phyloP scores from a whole-genome alignment of 1,140 invertebrate genomes.

The Cyphomyrmex costatus region DNA sequence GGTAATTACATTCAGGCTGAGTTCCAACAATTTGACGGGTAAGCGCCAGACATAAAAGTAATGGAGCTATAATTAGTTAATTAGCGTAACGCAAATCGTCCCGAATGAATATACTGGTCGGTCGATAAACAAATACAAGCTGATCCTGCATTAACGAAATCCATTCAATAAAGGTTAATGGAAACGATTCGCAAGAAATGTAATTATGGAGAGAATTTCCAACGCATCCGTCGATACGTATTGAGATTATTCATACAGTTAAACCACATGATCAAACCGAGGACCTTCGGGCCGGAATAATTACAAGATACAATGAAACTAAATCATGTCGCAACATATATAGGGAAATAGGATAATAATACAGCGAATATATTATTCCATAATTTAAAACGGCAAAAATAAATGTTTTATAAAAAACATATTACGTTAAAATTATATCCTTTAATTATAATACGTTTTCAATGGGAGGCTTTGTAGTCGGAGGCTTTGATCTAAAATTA shows the following conservation, averaged over 20 bases:
- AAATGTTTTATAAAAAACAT: background rate
- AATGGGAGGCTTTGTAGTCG: background rate
- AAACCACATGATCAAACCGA: constrained; percentile 43
- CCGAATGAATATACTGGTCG: background rate
- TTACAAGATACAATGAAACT: constrained; percentile 53
- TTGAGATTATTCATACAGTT: constrained; percentile 48
- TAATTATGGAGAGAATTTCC: constrained; percentile 56
- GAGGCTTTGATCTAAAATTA: background rate
- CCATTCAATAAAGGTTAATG: constrained; percentile 53
- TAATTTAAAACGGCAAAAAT: background rate
- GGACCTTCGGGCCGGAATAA: constrained; percentile 34
- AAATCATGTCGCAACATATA: constrained; percentile 9
- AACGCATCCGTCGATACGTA: constrained; percentile 22
- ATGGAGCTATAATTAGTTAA: constrained; percentile 47
- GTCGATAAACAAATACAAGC: constrained; percentile 42
- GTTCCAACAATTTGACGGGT: constrained; percentile 27
- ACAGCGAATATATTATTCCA: background rate
- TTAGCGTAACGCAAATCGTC: constrained; percentile 24
- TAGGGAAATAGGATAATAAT: background rate
- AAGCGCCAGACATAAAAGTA: constrained; percentile 49
- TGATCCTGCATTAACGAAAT: constrained; percentile 47
- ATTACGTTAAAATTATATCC: background rate
- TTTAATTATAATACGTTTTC: background rate
- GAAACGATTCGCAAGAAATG: constrained; percentile 47
- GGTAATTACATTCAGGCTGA: constrained; percentile 26